Conservation (phyloP, 2,888 invertebrate genomes). For the Cataglyphis altisquamis region DNA sequence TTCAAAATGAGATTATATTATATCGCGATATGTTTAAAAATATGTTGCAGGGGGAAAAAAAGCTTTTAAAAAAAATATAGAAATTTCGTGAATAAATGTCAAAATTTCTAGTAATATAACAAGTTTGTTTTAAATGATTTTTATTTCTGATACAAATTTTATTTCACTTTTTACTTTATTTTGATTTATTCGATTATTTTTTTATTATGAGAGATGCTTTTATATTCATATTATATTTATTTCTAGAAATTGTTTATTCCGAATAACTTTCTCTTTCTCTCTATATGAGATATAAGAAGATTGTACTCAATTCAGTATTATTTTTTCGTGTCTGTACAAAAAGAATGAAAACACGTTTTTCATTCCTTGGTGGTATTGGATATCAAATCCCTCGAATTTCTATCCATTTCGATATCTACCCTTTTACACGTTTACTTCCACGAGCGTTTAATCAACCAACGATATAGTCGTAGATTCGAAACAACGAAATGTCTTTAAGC, state of each 20-base stretch:
- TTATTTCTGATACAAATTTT: not conserved
- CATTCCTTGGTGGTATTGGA: conserved; percentile 27
- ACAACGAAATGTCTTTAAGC: conserved; percentile 50
- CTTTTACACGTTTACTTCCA: conserved; percentile 31
- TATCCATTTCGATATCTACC: conserved; percentile 45
- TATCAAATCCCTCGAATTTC: conserved; percentile 41
- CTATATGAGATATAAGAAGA: too few relatives aligned
- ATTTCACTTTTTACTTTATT: not conserved
- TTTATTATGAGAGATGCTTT: not conserved
- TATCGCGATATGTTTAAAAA: not conserved
- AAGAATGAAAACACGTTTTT: conserved; percentile 16
- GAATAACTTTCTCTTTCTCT: not conserved
- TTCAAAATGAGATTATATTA: not conserved
- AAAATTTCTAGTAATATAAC: not conserved
- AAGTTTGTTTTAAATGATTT: conserved; percentile 2
- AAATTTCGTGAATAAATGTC: not conserved
- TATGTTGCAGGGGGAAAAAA: not conserved
- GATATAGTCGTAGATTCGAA: conserved; percentile 34
- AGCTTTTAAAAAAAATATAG: not conserved
- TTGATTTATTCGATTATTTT: not conserved
- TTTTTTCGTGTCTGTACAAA: not conserved
- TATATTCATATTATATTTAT: not conserved
- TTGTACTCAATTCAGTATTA: not conserved
- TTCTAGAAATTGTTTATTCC: not conserved
- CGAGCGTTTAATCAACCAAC: conserved; percentile 45